Conservation (phyloP, 2,797 vertebrate species). For the Salmo trutta region DNA sequence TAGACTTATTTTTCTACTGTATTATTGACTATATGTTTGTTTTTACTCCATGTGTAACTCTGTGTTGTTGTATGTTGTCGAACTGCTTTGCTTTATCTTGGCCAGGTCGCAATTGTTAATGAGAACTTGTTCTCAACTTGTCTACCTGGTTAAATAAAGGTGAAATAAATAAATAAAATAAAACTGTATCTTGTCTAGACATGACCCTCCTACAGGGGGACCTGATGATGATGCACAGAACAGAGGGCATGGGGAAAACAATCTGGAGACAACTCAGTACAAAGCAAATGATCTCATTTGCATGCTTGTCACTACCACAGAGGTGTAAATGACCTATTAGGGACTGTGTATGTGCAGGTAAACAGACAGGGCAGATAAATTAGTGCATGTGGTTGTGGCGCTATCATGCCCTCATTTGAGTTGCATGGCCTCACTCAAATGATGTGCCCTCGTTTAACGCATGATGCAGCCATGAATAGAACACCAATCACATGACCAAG, state of each 20-base stretch:
- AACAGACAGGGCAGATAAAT: not conserved
- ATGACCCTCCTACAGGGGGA: too few relatives aligned
- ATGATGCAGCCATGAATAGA: not conserved
- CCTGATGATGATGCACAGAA: not conserved
- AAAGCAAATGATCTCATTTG: not conserved
- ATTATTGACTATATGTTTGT: too few relatives aligned
- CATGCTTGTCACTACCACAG: not conserved
- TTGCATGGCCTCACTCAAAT: slow-evolving; percentile 52
- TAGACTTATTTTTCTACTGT: too few relatives aligned
- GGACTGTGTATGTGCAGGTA: not conserved
- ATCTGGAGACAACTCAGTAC: not conserved
- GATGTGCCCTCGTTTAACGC: slow-evolving; percentile 20
- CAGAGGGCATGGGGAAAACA: not conserved
- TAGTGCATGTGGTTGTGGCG: not conserved
- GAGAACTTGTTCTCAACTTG: too few relatives aligned
- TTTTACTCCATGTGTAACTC: too few relatives aligned
- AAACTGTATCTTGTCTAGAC: too few relatives aligned
- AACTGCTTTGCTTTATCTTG: too few relatives aligned
- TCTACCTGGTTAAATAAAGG: too few relatives aligned
- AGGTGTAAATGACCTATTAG: not conserved
- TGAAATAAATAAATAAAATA: too few relatives aligned
- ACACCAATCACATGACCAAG: slow-evolving; percentile 23
- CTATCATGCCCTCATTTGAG: slow-evolving; percentile 33
- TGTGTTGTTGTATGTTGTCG: too few relatives aligned
- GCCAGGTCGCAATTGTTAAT: too few relatives aligned